Evolutionary conservation across 1,140 invertebrate species (phyloP), one percentile per base, ranked within the genome.

Genomic region (Scaptomyza pallida): DNA sequence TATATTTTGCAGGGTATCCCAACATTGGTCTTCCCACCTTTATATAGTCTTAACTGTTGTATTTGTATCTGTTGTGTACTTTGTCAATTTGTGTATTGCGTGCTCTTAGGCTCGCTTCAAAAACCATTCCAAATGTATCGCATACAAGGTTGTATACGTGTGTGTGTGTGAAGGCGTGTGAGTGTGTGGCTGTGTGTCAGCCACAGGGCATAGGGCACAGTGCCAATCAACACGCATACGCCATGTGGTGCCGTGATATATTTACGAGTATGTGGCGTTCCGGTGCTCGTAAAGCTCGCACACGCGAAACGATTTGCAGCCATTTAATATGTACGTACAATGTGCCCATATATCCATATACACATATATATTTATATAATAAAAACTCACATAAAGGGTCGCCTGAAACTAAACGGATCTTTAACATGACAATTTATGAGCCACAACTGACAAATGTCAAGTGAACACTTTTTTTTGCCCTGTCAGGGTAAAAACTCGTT

Each of bases 181-280:
- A 8, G 5, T 3, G 9, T 9, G 6, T 30, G 6, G n/a, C n/a
- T 30, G 33, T 12, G 56, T 43, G 40, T 43, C 30, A 47, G 8
- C 19, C 44, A 48, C 62, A 52, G 17, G 52, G 55, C 69, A 72
- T 37, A 37, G 33, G 33, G 12, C 33, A 37, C 10, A 37, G 65
- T 72, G 79, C 71, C 79, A 83, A 85, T 83, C 80, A 76, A 75
- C 80, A 85, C 80, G 80, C 80, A 80, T 76, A 83, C 71, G 57
- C 71, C 70, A 44, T 71, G 71, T 72, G 51, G 44, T 60, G 47
- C 60, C 44, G 35, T 64, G 54, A 52, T 59, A 57, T 56, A 65
- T 51, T 45, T 55, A 62, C 48, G 48, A 13, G 23, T n/a, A 65
- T 44, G 47, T 15, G 8, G 15, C 16, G 50, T 41, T 33, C 23